Evolutionary conservation across 2,888 invertebrate genomes (phyloP).

Genomic region (Phorcus lineatus): DNA sequence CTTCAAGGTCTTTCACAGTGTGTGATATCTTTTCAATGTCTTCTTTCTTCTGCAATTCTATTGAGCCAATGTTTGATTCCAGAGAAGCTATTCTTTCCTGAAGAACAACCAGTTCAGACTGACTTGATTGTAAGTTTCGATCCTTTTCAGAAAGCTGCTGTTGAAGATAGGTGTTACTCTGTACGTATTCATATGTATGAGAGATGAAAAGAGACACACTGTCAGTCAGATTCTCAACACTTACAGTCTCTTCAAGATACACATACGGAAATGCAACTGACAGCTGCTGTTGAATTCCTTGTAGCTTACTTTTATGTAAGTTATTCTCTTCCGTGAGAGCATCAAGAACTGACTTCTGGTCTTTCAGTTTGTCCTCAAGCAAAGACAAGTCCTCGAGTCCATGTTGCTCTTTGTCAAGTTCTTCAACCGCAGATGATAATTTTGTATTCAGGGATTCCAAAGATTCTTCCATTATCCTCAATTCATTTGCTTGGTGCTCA

Average conservation of each 20-base stretch:
- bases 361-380: not conserved
- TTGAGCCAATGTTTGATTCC: not conserved
- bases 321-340: not conserved
- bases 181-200: slow-evolving; percentile 3
- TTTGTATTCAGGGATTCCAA: not conserved
- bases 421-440: not conserved
- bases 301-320: not conserved
- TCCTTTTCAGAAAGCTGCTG: not conserved
- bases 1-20: too few species aligned
- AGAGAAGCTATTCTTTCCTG: not conserved
- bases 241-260: slow-evolving; percentile 6
- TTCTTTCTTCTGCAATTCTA: too few species aligned
- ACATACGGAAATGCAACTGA: not conserved
- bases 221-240: not conserved
- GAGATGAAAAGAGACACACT: not conserved
- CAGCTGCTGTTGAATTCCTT: not conserved
- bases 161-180: slow-evolving; percentile 9
- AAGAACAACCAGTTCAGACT: not conserved
- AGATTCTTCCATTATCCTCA: not conserved
- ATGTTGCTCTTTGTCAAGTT: not conserved
- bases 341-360: not conserved
- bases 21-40: too few species aligned
- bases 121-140: not conserved
- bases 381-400: not conserved
- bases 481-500: not conserved